Conservation (phyloP, 2,113 vertebrate genomes). For the Macquaria ambigua region DNA sequence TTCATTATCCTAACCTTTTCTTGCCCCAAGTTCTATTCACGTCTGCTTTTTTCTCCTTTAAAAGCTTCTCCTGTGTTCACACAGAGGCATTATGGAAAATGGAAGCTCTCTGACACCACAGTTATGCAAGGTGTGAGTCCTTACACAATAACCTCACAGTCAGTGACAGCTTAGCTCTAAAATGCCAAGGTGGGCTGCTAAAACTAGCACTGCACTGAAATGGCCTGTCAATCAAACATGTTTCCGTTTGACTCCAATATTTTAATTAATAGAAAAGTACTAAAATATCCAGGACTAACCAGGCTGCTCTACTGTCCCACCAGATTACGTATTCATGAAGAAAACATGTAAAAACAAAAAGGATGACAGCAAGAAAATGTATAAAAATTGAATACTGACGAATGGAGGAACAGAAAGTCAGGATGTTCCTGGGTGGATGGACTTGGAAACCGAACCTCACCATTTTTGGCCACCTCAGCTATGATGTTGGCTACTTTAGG, state of each 20-base stretch:
- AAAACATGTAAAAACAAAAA: not conserved
- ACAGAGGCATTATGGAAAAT: constrained; percentile 39
- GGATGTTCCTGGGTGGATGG: constrained; percentile 40
- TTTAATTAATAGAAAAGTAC: not conserved
- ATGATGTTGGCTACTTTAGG: constrained; percentile 98
- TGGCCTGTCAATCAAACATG: constrained; percentile 3
- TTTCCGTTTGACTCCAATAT: not conserved
- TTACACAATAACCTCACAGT: constrained; percentile 3
- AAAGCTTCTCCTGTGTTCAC: constrained; percentile 49
- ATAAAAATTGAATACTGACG: constrained; percentile 87
- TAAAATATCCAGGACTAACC: not conserved
- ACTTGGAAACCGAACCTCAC: constrained; percentile 83
- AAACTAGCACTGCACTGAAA: constrained; percentile 15
- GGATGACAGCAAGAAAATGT: constrained; percentile 38
- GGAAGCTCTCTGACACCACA: constrained; percentile 38
- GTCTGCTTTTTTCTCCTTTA: constrained; percentile 46
- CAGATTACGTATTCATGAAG: constrained; percentile 78
- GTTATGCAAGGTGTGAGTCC: constrained; percentile 20
- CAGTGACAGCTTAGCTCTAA: not conserved
- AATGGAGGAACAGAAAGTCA: constrained; percentile 86
- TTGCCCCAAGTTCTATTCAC: constrained; percentile 27
- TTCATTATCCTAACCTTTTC: constrained; percentile 72
- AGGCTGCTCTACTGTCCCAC: constrained; percentile 2
- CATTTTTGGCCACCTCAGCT: constrained; percentile 99
- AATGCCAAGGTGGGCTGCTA: constrained; percentile 1